Evolutionary conservation across 2,113 vertebrate genomes (phyloP).

Genomic region (Clarias macrocephalus): DNA sequence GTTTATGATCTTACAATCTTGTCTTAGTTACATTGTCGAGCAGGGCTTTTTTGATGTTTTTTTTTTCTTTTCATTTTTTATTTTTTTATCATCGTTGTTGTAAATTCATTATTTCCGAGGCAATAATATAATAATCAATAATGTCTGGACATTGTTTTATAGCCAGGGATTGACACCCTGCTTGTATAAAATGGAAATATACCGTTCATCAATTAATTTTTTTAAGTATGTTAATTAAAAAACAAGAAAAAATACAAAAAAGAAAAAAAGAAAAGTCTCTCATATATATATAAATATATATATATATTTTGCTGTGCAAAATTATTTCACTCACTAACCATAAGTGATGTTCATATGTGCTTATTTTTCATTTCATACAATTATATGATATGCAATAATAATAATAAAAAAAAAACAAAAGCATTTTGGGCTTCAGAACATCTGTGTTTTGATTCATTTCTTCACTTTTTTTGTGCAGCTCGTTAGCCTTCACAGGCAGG

Average conservation of each 20-base stretch:
- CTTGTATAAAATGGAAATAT: constrained; percentile 86
- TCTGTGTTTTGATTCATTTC: constrained; percentile 65
- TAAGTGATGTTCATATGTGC: constrained; percentile 98
- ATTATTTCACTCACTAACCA: constrained; percentile 99
- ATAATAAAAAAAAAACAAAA: constrained; percentile 54
- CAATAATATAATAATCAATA: constrained; percentile 91
- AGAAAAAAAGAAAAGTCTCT: constrained; percentile 61
- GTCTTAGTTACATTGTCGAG: constrained; percentile 87
- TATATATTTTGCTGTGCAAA: constrained; percentile 99
- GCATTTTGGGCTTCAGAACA: constrained; percentile 69
- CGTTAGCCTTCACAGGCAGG: not conserved
- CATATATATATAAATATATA: constrained; percentile 51
- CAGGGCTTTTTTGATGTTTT: constrained; percentile 82
- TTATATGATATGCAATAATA: constrained; percentile 79
- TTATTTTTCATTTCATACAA: constrained; percentile 86
- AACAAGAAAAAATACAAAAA: too few relatives aligned
- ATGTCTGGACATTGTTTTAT: constrained; percentile 88
- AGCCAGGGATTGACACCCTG: constrained; percentile 96
- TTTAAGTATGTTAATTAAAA: constrained; percentile 89
- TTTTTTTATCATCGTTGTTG: constrained; percentile 54
- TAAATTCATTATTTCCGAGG: constrained; percentile 91
- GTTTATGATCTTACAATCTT: constrained; percentile 74
- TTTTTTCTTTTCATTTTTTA: constrained; percentile 72
- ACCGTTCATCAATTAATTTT: constrained; percentile 87
- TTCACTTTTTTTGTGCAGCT: not conserved